phyloP scores from a whole-genome alignment of 2,888 invertebrate species.

The Sinodicranocentrus sp. region DNA sequence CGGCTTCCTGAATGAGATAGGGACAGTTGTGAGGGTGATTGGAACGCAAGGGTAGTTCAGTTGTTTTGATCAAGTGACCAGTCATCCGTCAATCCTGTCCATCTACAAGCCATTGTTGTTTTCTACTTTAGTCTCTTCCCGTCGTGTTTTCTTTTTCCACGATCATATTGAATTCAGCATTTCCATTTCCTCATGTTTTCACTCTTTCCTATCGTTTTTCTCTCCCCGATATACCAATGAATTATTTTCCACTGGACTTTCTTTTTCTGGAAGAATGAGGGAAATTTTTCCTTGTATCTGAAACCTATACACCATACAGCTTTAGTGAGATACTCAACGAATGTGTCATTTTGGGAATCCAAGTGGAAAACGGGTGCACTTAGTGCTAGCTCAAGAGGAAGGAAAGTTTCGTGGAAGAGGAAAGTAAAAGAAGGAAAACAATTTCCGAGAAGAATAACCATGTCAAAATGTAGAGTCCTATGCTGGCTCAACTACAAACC shows the following conservation, averaged over 20 bases:
- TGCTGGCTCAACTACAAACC: too few species aligned
- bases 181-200: slow-evolving; percentile 1
- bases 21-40: slow-evolving; percentile 14
- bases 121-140: slow-evolving; percentile 37
- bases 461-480: neutral
- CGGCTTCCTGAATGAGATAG: slow-evolving; percentile 16
- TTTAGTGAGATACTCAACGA: slow-evolving; percentile 38
- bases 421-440: slow-evolving; percentile 43
- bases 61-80: slow-evolving; percentile 63
- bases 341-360: slow-evolving; percentile 68
- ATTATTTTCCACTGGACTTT: slow-evolving; percentile 15
- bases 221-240: slow-evolving; percentile 13
- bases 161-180: neutral
- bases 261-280: too few species aligned
- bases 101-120: slow-evolving; percentile 33
- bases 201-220: neutral
- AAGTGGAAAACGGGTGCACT: slow-evolving; percentile 66
- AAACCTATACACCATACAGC: too few species aligned
- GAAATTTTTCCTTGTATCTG: neutral
- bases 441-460: slow-evolving; percentile 14
- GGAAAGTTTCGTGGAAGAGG: slow-evolving; percentile 22
- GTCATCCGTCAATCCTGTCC: slow-evolving; percentile 68
- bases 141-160: slow-evolving; percentile 37
- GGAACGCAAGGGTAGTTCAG: neutral
- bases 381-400: slow-evolving; percentile 66